phyloP scores from a whole-genome alignment of 2,113 vertebrate species.

The Lophius piscatorius region DNA sequence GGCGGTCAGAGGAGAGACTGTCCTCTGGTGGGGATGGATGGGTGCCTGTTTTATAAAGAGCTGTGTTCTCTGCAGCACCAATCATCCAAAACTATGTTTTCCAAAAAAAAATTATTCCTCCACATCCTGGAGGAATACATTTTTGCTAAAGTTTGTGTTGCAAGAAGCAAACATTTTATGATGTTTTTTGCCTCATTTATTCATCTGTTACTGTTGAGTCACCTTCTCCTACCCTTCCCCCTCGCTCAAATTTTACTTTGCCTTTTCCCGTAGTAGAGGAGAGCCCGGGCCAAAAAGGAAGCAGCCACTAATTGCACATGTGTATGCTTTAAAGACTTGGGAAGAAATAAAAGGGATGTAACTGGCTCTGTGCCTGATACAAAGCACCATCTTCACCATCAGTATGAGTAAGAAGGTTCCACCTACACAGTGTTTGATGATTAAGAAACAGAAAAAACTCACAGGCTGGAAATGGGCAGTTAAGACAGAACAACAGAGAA shows the following conservation, averaged over 20 bases:
- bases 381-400: conserved; percentile 46
- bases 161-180: conserved; percentile 24
- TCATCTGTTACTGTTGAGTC: conserved; percentile 39
- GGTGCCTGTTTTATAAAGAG: conserved; percentile 59
- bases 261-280: conserved; percentile 67
- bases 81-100: conserved; percentile 43
- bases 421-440: conserved; percentile 35
- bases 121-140: conserved; percentile 59
- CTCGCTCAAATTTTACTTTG: conserved; percentile 33
- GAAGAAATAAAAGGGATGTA: conserved; percentile 67
- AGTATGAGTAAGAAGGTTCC: conserved; percentile 56
- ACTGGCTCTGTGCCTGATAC: conserved; percentile 57
- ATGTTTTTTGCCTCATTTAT: conserved; percentile 40
- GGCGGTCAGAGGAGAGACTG: conserved; percentile 50
- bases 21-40: conserved; percentile 54
- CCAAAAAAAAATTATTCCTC: conserved; percentile 43
- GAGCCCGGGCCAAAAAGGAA: conserved; percentile 70
- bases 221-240: conserved; percentile 7
- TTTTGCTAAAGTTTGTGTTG: too few relatives aligned
- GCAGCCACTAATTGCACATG: conserved; percentile 61
- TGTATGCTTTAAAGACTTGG: conserved; percentile 55
- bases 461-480: conserved; percentile 7
- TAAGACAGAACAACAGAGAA: neutral
- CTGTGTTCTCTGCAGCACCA: conserved; percentile 42
- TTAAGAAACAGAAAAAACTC: conserved; percentile 41